Conservation (phyloP, 2,888 invertebrate genomes). For the Boloria selene region DNA sequence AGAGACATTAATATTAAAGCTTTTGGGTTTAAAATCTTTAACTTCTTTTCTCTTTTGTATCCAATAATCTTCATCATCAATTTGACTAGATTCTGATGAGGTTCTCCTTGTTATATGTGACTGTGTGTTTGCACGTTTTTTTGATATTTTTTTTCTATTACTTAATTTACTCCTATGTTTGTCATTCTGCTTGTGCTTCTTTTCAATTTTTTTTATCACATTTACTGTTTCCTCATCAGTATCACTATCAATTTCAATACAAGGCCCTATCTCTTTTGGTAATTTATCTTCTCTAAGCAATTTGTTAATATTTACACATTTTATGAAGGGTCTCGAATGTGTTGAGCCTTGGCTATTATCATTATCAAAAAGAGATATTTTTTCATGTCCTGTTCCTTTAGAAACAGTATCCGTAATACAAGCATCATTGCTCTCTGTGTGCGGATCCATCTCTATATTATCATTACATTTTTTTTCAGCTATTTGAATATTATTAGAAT, state of each 20-base stretch:
- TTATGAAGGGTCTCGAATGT: conserved; percentile 56
- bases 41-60: conserved; percentile 54
- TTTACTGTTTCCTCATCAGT: conserved; percentile 31
- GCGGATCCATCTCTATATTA: background rate
- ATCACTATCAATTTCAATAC: conserved; percentile 33
- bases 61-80: conserved; percentile 46
- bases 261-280: conserved; percentile 25
- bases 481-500: background rate
- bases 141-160: conserved; percentile 22
- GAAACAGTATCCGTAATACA: background rate
- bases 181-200: conserved; percentile 21
- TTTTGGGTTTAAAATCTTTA: conserved; percentile 58
- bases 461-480: background rate
- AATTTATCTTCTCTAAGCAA: conserved; percentile 59
- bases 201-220: conserved; percentile 34
- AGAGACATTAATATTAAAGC: conserved; percentile 53
- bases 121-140: conserved; percentile 14
- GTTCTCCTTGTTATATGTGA: conserved; percentile 31
- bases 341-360: conserved; percentile 28
- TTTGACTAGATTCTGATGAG: conserved; percentile 43
- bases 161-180: conserved; percentile 17
- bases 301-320: conserved; percentile 70
- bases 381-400: background rate
- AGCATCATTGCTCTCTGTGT: background rate
- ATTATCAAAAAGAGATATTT: conserved; percentile 23